Evolutionary conservation across 1,140 invertebrate genomes (phyloP).

Genomic region (Lepidurus arcticus): DNA sequence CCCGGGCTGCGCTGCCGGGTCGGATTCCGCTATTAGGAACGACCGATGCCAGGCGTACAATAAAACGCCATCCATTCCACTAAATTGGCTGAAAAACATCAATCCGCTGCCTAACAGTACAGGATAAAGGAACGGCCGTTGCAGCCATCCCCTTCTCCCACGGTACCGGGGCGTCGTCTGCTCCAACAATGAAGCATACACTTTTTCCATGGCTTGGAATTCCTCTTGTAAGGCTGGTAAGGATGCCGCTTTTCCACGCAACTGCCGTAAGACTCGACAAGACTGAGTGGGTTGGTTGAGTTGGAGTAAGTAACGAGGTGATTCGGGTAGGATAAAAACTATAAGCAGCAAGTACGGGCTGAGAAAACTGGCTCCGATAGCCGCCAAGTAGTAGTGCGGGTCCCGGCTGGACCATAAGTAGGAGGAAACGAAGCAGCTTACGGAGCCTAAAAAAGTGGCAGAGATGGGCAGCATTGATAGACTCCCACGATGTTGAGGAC

Average conservation of each 20-base stretch:
- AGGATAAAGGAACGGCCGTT: conserved; percentile 27
- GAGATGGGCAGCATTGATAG: conserved; percentile 31
- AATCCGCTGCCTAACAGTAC: conserved; percentile 30
- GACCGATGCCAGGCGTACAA: conserved; percentile 30
- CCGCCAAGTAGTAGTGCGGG: conserved; percentile 14
- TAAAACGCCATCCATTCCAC: conserved; percentile 34
- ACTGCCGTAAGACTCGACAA: conserved; percentile 6
- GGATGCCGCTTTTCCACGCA: background rate
- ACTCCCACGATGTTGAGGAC: conserved; percentile 30
- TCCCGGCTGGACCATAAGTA: conserved; percentile 14
- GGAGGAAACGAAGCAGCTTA: conserved; percentile 33
- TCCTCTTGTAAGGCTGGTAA: conserved; percentile 13
- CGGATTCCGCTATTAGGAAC: background rate
- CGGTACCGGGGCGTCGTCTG: background rate
- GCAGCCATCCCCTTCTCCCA: background rate
- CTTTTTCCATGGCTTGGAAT: conserved; percentile 30
- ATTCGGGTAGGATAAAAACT: conserved; percentile 32
- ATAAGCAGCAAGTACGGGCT: conserved; percentile 30
- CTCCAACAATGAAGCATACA: conserved; percentile 27
- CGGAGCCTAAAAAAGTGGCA: conserved; percentile 27
- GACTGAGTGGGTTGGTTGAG: conserved; percentile 24
- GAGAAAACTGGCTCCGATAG: conserved; percentile 25
- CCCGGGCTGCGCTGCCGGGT: background rate
- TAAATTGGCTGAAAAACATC: conserved; percentile 36
- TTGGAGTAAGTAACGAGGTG: conserved; percentile 31